A percentile compares a stretch with the other conserved stretches of the same genome.
Evolutionary conservation across 2,888 invertebrate species (phyloP).

Genomic region (Caenorhabditis imperialis): DNA sequence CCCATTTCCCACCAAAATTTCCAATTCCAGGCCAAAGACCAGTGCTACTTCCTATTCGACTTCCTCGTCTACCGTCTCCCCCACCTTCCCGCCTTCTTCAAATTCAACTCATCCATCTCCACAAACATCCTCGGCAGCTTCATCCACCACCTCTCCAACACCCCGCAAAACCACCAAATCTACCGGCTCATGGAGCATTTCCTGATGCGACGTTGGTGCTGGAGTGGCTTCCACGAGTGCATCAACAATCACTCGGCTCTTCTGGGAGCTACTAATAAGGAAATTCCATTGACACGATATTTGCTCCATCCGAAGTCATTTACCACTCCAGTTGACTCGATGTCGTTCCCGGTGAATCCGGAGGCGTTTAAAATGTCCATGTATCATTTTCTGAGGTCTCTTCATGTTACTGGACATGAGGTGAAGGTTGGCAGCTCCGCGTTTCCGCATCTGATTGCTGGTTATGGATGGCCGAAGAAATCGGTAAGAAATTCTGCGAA

Average conservation of each 20-base stretch:
- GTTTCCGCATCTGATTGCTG: slow-evolving; percentile 13
- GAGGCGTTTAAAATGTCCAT: slow-evolving; percentile 63
- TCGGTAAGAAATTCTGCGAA: too few relatives aligned
- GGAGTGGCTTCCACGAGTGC: slow-evolving; percentile 49
- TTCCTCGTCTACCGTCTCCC: slow-evolving; percentile 36
- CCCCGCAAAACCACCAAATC: slow-evolving; percentile 48
- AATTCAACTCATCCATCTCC: not conserved
- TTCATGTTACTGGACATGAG: slow-evolving; percentile 62
- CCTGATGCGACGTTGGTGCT: slow-evolving; percentile 59
- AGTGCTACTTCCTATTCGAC: slow-evolving; percentile 46
- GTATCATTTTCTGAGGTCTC: slow-evolving; percentile 54
- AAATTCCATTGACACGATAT: slow-evolving; percentile 2
- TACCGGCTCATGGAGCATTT: slow-evolving; percentile 59
- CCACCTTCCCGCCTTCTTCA: slow-evolving; percentile 15
- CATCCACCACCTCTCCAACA: slow-evolving; percentile 9
- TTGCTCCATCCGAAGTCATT: slow-evolving; percentile 32
- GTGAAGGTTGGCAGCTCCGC: slow-evolving; percentile 1
- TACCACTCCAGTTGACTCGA: slow-evolving; percentile 23
- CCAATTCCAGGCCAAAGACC: slow-evolving; percentile 39
- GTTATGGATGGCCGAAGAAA: slow-evolving; percentile 45
- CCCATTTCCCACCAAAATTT: too few relatives aligned
- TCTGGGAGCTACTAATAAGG: slow-evolving; percentile 18
- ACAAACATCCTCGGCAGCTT: slow-evolving; percentile 3
- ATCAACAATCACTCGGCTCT: slow-evolving; percentile 2
- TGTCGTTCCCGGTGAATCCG: slow-evolving; percentile 60